Conservation (phyloP, 2,113 vertebrate genomes). For the Psilopsiagon aurifrons region DNA sequence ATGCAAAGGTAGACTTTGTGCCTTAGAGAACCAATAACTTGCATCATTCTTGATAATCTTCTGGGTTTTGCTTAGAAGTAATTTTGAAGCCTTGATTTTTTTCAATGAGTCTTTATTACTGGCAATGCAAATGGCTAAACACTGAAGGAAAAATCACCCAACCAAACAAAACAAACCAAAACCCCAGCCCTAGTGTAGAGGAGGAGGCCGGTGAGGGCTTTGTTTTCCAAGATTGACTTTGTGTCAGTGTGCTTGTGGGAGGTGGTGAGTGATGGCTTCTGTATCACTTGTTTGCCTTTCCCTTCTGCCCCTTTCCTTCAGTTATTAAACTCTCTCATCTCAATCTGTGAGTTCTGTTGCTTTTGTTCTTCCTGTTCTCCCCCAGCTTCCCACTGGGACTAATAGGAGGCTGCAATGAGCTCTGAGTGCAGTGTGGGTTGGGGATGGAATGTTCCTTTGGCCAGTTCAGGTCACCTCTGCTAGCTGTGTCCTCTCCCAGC, state of each 20-base stretch:
- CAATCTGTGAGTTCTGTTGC: neutral
- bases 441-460: neutral
- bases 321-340: neutral
- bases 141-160: neutral
- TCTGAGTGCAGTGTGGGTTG: neutral
- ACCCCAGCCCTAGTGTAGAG: neutral
- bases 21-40: neutral
- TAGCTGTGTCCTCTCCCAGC: neutral
- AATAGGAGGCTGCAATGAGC: neutral
- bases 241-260: neutral
- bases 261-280: neutral
- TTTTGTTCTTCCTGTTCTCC: neutral
- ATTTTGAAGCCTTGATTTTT: neutral
- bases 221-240: neutral
- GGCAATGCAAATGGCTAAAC: neutral
- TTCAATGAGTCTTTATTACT: neutral
- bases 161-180: neutral
- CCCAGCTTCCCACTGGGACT: neutral
- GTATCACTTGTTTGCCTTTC: neutral
- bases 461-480: accelerated
- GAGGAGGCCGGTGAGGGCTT: neutral
- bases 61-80: neutral
- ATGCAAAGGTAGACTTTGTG: neutral
- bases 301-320: neutral
- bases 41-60: neutral